Percentiles rank a stretch among this genome's conserved stretches.
phyloP scores from a whole-genome alignment of 2,797 vertebrate genomes.

The Falco cherrug region DNA sequence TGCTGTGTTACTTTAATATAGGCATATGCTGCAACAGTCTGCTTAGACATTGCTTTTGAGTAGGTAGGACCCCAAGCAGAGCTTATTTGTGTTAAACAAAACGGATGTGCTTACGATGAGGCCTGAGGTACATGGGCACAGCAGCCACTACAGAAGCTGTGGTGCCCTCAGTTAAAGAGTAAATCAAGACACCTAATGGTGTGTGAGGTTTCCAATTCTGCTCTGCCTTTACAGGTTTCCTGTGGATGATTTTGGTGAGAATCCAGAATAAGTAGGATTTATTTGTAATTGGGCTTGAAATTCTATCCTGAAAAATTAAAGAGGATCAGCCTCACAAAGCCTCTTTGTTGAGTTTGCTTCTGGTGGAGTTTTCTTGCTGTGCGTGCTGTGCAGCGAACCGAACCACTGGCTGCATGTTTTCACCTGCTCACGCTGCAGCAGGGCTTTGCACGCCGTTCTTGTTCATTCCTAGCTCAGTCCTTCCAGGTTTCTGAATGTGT shows the following conservation, averaged over 20 bases:
- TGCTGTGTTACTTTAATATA: background rate
- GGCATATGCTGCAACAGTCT: background rate
- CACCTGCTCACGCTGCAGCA: accelerated
- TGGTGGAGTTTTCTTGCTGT: background rate
- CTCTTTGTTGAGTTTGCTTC: background rate
- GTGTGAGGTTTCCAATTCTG: background rate
- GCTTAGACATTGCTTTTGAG: background rate
- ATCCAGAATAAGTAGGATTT: background rate
- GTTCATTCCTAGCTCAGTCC: background rate
- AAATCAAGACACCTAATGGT: background rate
- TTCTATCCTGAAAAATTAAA: background rate
- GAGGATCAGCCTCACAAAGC: background rate
- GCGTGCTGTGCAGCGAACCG: accelerated
- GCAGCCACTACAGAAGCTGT: background rate
- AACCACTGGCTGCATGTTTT: accelerated
- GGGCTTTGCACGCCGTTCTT: accelerated
- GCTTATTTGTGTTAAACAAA: background rate
- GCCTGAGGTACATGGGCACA: background rate
- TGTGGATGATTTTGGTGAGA: background rate
- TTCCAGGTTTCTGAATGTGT: background rate
- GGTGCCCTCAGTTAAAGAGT: background rate
- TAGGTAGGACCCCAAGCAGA: background rate
- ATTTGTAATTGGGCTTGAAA: background rate
- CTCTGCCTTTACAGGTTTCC: background rate
- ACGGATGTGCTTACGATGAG: background rate